phyloP scores from a whole-genome alignment of 2,113 vertebrate species.

The Geococcyx californianus region DNA sequence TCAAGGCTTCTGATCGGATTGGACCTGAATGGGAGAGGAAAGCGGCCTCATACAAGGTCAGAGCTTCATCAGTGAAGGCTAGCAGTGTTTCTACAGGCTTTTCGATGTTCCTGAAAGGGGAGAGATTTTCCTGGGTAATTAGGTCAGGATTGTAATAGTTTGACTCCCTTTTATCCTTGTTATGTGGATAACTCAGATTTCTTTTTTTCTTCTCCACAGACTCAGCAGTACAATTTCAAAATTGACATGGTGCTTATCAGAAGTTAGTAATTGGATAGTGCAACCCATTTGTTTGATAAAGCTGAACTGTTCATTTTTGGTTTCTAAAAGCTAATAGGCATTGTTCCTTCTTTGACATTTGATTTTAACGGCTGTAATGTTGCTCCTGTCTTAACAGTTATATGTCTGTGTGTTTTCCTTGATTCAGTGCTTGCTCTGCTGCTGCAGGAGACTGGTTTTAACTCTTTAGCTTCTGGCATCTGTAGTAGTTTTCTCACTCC shows the following conservation, averaged over 20 bases:
- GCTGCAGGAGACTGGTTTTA: slow-evolving; percentile 43
- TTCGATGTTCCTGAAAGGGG: neutral
- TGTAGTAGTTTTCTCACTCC: neutral
- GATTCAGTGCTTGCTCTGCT: neutral
- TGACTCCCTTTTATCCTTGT: slow-evolving; percentile 50
- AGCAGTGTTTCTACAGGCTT: neutral
- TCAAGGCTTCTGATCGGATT: neutral
- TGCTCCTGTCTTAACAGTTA: slow-evolving; percentile 62
- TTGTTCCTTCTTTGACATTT: slow-evolving; percentile 65
- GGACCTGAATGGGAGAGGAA: neutral
- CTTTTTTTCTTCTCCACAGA: slow-evolving; percentile 18
- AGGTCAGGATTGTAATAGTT: slow-evolving; percentile 41
- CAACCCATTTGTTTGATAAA: slow-evolving; percentile 71
- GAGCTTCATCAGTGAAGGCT: neutral
- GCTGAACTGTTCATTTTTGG: slow-evolving; percentile 48
- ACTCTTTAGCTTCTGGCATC: slow-evolving; percentile 18
- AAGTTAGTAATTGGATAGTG: slow-evolving; percentile 63
- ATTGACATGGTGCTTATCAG: slow-evolving; percentile 63
- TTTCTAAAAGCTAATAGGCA: slow-evolving; percentile 69
- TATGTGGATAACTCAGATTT: slow-evolving; percentile 42
- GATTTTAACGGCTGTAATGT: slow-evolving; percentile 73
- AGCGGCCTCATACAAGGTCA: neutral
- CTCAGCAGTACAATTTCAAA: slow-evolving; percentile 52
- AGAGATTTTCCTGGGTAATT: slow-evolving; percentile 51
- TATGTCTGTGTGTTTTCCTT: slow-evolving; percentile 48